A percentile compares a stretch with the other conserved stretches of the same genome.
Evolutionary conservation across 2,888 invertebrate genomes (phyloP).

Genomic region (Sinotaia quadrata): DNA sequence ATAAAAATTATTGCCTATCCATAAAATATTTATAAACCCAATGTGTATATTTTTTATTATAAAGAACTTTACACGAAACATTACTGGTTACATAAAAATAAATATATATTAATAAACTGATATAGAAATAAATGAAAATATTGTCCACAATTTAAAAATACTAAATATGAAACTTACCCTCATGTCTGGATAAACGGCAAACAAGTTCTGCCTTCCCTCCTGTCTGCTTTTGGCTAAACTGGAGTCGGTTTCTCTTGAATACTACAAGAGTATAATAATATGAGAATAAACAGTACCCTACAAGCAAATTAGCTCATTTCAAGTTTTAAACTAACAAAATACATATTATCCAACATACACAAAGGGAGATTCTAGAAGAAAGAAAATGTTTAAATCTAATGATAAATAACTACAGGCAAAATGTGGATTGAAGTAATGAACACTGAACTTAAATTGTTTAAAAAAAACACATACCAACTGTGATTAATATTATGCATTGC

Average conservation of each 20-base stretch:
- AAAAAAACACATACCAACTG: too few relatives aligned
- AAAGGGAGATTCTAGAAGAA: conserved; percentile 12
- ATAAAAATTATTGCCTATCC: too few relatives aligned
- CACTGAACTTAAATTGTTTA: too few relatives aligned
- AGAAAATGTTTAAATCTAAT: too few relatives aligned
- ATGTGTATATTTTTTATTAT: too few relatives aligned
- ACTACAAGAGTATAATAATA: conserved; percentile 70
- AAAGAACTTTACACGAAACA: too few relatives aligned
- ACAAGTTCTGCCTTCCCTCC: conserved; percentile 85
- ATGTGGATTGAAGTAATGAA: too few relatives aligned
- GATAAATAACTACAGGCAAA: too few relatives aligned
- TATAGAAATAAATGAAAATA: not conserved
- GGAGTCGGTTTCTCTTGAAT: conserved; percentile 90
- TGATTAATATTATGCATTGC: too few relatives aligned
- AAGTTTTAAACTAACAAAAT: not conserved
- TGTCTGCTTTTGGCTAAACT: conserved; percentile 86
- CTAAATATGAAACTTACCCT: conserved; percentile 69
- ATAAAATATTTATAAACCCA: too few relatives aligned
- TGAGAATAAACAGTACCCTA: not conserved
- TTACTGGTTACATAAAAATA: too few relatives aligned
- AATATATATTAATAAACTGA: too few relatives aligned
- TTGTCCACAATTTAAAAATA: not conserved
- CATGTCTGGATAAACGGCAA: conserved; percentile 80
- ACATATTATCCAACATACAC: not conserved
- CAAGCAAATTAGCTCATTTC: not conserved